phyloP scores from a whole-genome alignment of 2,888 invertebrate genomes.

The Rotaria socialis region DNA sequence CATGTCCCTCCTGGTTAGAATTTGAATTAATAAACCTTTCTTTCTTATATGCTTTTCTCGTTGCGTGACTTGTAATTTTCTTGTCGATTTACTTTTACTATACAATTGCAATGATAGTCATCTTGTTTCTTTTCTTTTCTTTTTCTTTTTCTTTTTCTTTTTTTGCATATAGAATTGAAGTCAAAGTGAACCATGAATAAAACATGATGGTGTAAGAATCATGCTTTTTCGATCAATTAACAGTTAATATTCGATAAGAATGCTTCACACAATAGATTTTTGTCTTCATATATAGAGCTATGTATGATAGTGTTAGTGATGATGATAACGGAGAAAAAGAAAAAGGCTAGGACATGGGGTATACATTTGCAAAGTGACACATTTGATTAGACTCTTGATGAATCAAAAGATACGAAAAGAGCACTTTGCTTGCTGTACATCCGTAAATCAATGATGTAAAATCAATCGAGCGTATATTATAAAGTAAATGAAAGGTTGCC shows the following conservation, averaged over 20 bases:
- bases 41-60: neutral
- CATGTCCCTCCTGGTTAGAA: constrained; percentile 15
- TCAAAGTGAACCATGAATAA: neutral
- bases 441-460: constrained; percentile 18
- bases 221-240: constrained; percentile 23
- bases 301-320: neutral
- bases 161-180: neutral
- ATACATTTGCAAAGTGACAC: neutral
- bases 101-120: constrained; percentile 10
- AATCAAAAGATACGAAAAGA: constrained; percentile 17
- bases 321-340: neutral
- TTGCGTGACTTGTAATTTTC: constrained; percentile 22
- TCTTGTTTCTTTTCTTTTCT: neutral
- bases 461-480: neutral
- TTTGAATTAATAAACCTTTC: constrained; percentile 10
- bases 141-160: neutral
- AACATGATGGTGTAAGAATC: constrained; percentile 13
- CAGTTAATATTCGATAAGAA: constrained; percentile 23
- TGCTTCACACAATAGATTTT: neutral
- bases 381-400: constrained; percentile 22
- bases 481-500: neutral
- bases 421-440: constrained; percentile 5
- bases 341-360: neutral
- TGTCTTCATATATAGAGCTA: neutral
- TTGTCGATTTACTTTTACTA: constrained; percentile 4